phyloP scores from a whole-genome alignment of 37 sponge, comb jelly and placozoan genomes.

The Amphimedon queenslandica region DNA sequence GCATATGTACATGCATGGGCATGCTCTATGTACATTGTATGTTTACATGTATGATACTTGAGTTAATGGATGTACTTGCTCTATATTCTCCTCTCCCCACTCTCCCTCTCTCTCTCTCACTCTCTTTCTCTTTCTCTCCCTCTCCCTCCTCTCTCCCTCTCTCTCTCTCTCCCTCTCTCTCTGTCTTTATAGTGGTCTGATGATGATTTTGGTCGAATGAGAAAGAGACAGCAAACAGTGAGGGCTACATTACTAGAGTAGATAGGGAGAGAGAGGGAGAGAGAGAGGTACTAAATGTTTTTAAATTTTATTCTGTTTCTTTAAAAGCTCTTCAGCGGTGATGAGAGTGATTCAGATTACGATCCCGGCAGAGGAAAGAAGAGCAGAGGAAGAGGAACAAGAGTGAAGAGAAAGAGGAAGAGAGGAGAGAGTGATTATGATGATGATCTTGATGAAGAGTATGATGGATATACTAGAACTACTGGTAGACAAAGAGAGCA shows the following conservation, averaged over 20 bases:
- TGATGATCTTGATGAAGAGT: not conserved
- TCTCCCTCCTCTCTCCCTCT: too few species aligned
- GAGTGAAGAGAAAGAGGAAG: constrained; percentile 2
- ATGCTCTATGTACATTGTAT: not conserved
- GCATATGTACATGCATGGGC: not conserved
- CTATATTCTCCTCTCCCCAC: too few species aligned
- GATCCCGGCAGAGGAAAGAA: constrained; percentile 16
- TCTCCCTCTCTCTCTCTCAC: too few species aligned
- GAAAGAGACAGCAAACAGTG: too few species aligned
- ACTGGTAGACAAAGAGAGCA: not conserved
- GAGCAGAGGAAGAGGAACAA: constrained; percentile 14
- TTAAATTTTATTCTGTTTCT: constrained; percentile 7
- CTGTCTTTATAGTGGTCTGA: too few species aligned
- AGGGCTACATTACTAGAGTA: too few species aligned
- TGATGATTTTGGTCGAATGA: too few species aligned
- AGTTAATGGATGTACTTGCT: not conserved
- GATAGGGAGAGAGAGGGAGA: not conserved
- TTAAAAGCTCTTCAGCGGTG: not conserved
- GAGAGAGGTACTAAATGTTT: not conserved
- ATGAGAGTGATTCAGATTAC: constrained; percentile 56
- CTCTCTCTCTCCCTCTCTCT: too few species aligned
- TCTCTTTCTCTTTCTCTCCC: too few species aligned
- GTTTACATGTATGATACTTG: not conserved
- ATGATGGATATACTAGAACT: not conserved
- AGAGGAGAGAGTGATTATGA: not conserved